A percentile compares a stretch with the other conserved stretches of the same genome.
Evolutionary conservation across 2,113 vertebrate species (phyloP).

Genomic region (Ranitomeya variabilis): DNA sequence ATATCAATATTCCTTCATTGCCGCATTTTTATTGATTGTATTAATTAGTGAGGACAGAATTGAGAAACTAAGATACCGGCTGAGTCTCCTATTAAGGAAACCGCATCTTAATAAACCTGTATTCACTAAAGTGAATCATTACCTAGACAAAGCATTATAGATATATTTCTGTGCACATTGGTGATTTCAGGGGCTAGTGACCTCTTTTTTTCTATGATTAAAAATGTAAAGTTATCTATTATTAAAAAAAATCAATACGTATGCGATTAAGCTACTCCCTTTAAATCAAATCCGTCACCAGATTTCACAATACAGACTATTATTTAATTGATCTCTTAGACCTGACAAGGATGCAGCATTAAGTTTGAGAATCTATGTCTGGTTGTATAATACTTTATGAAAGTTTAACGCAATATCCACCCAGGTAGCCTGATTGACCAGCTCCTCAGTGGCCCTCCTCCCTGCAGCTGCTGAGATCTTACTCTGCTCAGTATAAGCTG

Average conservation of each 20-base stretch:
- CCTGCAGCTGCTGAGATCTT: too few relatives aligned
- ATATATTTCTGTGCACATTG: neutral
- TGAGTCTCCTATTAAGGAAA: neutral
- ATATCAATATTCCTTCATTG: conserved; percentile 8
- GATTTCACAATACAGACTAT: too few relatives aligned
- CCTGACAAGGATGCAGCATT: too few relatives aligned
- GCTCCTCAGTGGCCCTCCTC: too few relatives aligned
- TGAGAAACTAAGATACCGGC: neutral
- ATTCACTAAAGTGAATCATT: neutral
- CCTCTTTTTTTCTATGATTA: neutral
- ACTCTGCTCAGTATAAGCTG: too few relatives aligned
- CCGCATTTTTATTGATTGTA: conserved; percentile 15
- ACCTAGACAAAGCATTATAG: neutral
- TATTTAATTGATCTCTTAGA: too few relatives aligned
- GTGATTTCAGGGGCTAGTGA: neutral
- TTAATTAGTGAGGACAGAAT: conserved; percentile 12
- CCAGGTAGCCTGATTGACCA: too few relatives aligned
- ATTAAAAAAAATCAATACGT: neutral
- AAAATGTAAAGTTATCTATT: too few relatives aligned
- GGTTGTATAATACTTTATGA: too few relatives aligned
- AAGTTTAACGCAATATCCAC: too few relatives aligned
- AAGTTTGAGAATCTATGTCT: too few relatives aligned
- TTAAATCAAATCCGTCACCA: too few relatives aligned
- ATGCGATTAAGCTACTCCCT: neutral
- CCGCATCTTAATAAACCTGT: neutral